Conservation (phyloP, 1,140 invertebrate species). For the Calycopis cecrops region DNA sequence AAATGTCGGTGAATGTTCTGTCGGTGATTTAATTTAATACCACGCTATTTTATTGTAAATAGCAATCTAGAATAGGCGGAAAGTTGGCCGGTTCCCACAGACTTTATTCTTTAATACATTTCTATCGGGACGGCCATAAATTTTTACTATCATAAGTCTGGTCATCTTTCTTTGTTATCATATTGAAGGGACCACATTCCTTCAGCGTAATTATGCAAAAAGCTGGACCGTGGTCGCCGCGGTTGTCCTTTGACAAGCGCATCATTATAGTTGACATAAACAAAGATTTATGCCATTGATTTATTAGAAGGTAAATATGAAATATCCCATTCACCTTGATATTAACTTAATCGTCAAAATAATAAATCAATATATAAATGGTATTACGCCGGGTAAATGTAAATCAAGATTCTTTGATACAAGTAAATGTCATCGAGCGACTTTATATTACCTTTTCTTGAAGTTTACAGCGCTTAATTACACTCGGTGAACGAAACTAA, state of each 20-base stretch:
- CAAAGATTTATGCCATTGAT: constrained; percentile 69
- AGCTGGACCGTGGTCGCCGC: constrained; percentile 61
- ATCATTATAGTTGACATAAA: constrained; percentile 71
- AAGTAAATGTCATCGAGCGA: constrained; percentile 16
- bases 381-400: constrained; percentile 12
- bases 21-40: constrained; percentile 9
- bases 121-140: constrained; percentile 49
- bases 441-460: constrained; percentile 15
- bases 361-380: constrained; percentile 30
- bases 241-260: constrained; percentile 62
- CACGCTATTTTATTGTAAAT: neutral
- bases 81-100: constrained; percentile 37
- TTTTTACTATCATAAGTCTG: constrained; percentile 55
- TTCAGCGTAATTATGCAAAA: constrained; percentile 70
- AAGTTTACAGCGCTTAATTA: constrained; percentile 14
- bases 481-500: constrained; percentile 1
- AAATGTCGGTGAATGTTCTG: constrained; percentile 8
- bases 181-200: constrained; percentile 69
- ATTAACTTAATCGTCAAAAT: constrained; percentile 30
- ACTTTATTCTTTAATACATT: constrained; percentile 28
- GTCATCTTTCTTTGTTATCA: constrained; percentile 73
- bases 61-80: constrained; percentile 3
- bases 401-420: constrained; percentile 16
- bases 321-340: constrained; percentile 42
- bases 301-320: constrained; percentile 66